Evolutionary conservation across 2,888 invertebrate genomes (phyloP), one percentile per base, ranked within the genome.

Genomic region (Geophilus truncorum): DNA sequence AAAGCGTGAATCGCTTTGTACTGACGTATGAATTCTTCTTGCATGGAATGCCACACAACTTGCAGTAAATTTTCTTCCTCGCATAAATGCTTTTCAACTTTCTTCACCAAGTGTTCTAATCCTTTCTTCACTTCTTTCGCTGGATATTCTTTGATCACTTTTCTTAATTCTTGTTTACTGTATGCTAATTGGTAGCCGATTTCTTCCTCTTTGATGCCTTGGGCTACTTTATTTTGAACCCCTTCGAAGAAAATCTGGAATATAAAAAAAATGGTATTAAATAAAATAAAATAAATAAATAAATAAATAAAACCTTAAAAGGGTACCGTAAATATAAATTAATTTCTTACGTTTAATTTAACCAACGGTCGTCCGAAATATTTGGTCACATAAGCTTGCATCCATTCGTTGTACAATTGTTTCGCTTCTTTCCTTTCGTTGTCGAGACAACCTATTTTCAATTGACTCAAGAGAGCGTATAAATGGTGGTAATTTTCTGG

Each of bases 21-120:
- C 87, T 98, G 98, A 84, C 94, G 93, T 84, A 99, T 94, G 88
- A 99, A 98, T 90, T 98, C 98, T 87, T 98, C 96, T 90, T 98
- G 98, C 98, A 99, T 98, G 85, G 97, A 95, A 86, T 96, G 92
- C 99, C 99, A 99, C 81, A 99, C 98, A 79, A 99, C 98, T 92
- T 94, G 88, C 85, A 97, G 90, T 83, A 97, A 90, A 86, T 96
- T 97, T 87, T 94, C 94, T 88, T 96, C 95, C 88, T 97, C 97
- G 85, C 95, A 95, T 76, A 98, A 89, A 88, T 99, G 98, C 89
- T 98, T 98, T 87, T 98, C 98, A 81, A 98, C 96, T 88, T 96
- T 97, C 87, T 93, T 93, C 88, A 96, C 97, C 82, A 98, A 90
- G 85, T 94, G 92, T 88, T 97, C 97, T 83, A 98, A 89, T 1